A percentile compares a stretch with the other conserved stretches of the same genome.
Evolutionary conservation across 2,113 vertebrate species (phyloP).

Genomic region (Poeciliopsis occidentalis): DNA sequence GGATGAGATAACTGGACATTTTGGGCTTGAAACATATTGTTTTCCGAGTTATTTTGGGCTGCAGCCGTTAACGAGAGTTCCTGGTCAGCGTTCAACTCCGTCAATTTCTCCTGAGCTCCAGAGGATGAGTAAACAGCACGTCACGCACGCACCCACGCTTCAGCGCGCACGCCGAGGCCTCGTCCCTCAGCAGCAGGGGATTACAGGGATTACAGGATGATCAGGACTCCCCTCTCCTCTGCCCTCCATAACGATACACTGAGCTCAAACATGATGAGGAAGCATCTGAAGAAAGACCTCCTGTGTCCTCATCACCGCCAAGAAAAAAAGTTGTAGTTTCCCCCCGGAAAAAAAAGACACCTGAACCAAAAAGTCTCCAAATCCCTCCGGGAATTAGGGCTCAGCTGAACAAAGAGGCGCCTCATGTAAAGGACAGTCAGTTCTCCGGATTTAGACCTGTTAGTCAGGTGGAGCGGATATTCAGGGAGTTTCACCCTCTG

Average conservation of each 20-base stretch:
- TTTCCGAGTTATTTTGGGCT: conserved; percentile 1
- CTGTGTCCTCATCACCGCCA: conserved; percentile 54
- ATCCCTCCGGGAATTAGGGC: conserved; percentile 30
- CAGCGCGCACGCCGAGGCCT: conserved; percentile 52
- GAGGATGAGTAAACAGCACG: conserved; percentile 55
- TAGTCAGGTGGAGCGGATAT: conserved; percentile 49
- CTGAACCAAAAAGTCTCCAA: conserved; percentile 34
- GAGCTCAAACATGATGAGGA: conserved; percentile 49
- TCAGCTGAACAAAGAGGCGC: conserved; percentile 59
- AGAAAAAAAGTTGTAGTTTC: conserved; percentile 63
- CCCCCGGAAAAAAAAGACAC: conserved; percentile 20
- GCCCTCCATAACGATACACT: conserved; percentile 39
- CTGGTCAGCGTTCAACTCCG: conserved; percentile 38
- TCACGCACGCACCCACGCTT: conserved; percentile 42
- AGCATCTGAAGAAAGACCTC: conserved; percentile 63
- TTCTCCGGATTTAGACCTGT: conserved; percentile 36
- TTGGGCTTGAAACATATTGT: neutral
- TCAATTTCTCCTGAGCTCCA: conserved; percentile 42
- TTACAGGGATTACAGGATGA: conserved; percentile 81
- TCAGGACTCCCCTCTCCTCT: conserved; percentile 51
- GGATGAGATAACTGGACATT: conserved; percentile 29
- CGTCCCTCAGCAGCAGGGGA: conserved; percentile 74
- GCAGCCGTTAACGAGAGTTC: conserved; percentile 37
- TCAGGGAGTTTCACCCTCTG: conserved; percentile 1
- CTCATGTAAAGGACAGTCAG: conserved; percentile 59